Evolutionary conservation across 1,140 invertebrate genomes (phyloP).

Genomic region (Sesamia nonagrioides): DNA sequence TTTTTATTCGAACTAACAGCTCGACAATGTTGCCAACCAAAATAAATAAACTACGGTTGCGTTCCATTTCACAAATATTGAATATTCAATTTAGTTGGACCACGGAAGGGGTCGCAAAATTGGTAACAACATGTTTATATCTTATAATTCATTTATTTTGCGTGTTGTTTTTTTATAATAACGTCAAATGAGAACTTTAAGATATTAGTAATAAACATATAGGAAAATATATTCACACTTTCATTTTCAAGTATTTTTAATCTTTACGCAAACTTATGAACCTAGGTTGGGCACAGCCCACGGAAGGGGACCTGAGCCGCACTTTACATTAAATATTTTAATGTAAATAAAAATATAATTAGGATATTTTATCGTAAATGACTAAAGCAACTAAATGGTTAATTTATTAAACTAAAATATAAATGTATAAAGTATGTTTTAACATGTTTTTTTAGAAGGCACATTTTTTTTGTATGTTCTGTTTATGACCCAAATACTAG

Average conservation of each 20-base stretch:
- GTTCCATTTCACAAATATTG: slow-evolving; percentile 14
- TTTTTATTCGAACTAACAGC: slow-evolving; percentile 11
- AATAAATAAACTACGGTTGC: slow-evolving; percentile 3
- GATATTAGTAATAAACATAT: no score
- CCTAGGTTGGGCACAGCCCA: slow-evolving; percentile 1
- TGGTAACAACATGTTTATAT: no score
- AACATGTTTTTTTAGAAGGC: not conserved
- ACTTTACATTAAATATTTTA: slow-evolving; percentile 7
- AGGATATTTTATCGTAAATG: no score
- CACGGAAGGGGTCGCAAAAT: no score
- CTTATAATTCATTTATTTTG: no score
- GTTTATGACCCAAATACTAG: slow-evolving; percentile 12
- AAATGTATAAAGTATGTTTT: slow-evolving; percentile 1
- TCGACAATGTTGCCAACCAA: no score
- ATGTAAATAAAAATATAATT: not conserved
- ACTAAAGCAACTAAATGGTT: not conserved
- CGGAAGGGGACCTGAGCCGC: no score
- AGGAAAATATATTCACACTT: no score
- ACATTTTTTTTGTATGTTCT: slow-evolving; percentile 11
- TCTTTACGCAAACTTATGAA: slow-evolving; percentile 15
- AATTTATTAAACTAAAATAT: slow-evolving; percentile 6
- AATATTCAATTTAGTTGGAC: no score
- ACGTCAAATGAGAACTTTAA: slow-evolving; percentile 6
- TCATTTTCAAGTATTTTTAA: no score
- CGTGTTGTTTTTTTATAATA: not conserved